Base-by-base conservation (phyloP, 1,140 invertebrate genomes). In the Eriosoma lanigerum region DNA sequence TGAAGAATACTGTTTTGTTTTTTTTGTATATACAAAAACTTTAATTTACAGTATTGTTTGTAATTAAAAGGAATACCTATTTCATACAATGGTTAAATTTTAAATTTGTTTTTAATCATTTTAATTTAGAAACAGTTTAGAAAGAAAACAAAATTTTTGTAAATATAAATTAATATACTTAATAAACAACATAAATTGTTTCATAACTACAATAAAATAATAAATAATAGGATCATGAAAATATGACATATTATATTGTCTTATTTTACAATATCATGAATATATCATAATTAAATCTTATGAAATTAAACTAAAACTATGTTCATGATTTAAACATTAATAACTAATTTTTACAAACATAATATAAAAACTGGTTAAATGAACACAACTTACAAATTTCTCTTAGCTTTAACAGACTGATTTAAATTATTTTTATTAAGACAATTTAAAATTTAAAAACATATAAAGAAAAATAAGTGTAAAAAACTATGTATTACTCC, bases 391-490 rank as follows among this genome's bases (percentile, higher is more conserved):
- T 38, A 75, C 12, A 75, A 75, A 32, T 12, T 75, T 12, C 38
- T 21, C n/a, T 38, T 75, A 75, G 13, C 3, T 58, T 24, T 58
- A 75, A 75, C 52, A 75, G 54, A 75, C 46, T 24, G 46, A 72
- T 72, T 52, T 19, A 29, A 52, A 21, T 29, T 46, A 12, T 52
- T 56, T 56, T 24, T 19, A 15, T 58, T 75, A 19, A 38, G 52
- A 75, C 29, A 58, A 58, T 56, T 75, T 44, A 75, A 56, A 38
- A 58, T 24, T 56, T 38, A 21, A 50, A 75, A 56, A 75, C 72
- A 75, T 56, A 32, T 54, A 54, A 29, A 54, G 17, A 58, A 75
- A 75, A 75, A n/a, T 38, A 68, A 75, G 15, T 75, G 58, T 52
- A 29, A 75, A 75, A 75, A 6, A 56, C 44, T 38, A 26, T 17